Evolutionary conservation across 2,888 invertebrate species (phyloP), one percentile per base, ranked within the genome.

Genomic region (Spodoptera picta): DNA sequence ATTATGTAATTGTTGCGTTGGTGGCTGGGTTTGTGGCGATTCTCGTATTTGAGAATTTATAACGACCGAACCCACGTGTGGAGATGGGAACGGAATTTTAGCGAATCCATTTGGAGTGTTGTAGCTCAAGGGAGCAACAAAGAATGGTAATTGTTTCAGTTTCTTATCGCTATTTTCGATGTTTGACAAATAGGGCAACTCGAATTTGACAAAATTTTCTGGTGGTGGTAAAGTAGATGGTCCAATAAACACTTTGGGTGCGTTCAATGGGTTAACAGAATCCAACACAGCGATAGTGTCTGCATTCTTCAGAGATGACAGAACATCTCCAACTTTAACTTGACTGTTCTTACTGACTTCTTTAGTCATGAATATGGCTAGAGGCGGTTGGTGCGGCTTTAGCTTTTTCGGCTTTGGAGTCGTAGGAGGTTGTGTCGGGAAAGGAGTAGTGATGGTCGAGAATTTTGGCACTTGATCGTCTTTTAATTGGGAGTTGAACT

Each of bases 11-110:
- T 48, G 36, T 45, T 65, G 83, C 1, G 83, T 64, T 49, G 83
- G 78, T 5, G 72, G 45, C n/a, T 84, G 73, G n/a, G 85, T 59
- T 10, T 87, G 75, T 12, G 85, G 42, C 0, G 82, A 66, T 12
- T 91, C 92, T 60, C 83, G 88, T 27, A 92, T 93, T 71, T 90
- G 90, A 6, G 95, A 94, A 78, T 96, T 96, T 1, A 98, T 95
- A 0, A 98, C 97, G 4, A 98, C 97, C 0, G 98, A 98, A 1
- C 98, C 98, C 0, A 98, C 97, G 80, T 98, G 98, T 0, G 98
- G 98, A 12, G 97, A 96, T 0, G 98, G 98, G 85, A 98, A 96
- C 0, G 97, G 96, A 70, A 98, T 98, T 90, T 98, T 98, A 0
- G 97, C 97, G 83, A 97, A 98, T 3, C 98, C 98, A 52, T 96